Evolutionary conservation across 2,797 vertebrate genomes (phyloP), one percentile per base, ranked within the genome.

Genomic region (Anguilla marmorata): DNA sequence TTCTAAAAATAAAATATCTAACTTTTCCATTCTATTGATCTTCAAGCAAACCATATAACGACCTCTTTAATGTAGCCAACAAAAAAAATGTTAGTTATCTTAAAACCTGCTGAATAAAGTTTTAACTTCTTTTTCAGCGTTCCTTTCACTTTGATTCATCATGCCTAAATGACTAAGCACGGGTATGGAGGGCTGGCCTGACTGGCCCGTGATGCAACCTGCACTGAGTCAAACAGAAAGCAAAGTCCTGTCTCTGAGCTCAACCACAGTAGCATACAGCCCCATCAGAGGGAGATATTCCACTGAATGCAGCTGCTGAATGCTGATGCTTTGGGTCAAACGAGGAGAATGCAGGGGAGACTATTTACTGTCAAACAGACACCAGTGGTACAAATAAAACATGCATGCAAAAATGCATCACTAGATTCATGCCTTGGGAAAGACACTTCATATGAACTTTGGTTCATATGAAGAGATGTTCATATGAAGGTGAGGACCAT

Each of bases 171-270:
- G 41, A 88, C 87, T 88, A 85, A 88, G 86, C 19, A 27, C 41
- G 82, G 69, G 85, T 69, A n/a, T 6, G 27, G n/a, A 66, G 12
- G n/a, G n/a, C 63, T n/a, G 63, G 7, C 56, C 82, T 37, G 76
- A 72, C 83, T 41, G 76, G 87, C 69, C 79, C 63, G 41, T 33
- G 41, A 74, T 74, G 82, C 80, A 41, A 72, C 79, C 87, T 37
- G 80, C 41, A 1, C 82, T 48, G 66, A 89, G 74, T 89, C 89
- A 89, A 86, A 87, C 27, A 37, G 89, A 89, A 86, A 89, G 24
- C 58, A 48, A 48, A 79, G 76, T 37, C 52, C 76, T 48, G 37
- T 63, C 33, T 41, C 86, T 50, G 63, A 24, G 3, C 19, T 83
- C 24, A 83, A 82, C 69, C 86, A 79, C 72, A 87, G 45, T 14